Percentiles rank a stretch among this genome's conserved stretches.
Conservation (phyloP, 2,888 invertebrate species). For the Argynnis bischoffii region DNA sequence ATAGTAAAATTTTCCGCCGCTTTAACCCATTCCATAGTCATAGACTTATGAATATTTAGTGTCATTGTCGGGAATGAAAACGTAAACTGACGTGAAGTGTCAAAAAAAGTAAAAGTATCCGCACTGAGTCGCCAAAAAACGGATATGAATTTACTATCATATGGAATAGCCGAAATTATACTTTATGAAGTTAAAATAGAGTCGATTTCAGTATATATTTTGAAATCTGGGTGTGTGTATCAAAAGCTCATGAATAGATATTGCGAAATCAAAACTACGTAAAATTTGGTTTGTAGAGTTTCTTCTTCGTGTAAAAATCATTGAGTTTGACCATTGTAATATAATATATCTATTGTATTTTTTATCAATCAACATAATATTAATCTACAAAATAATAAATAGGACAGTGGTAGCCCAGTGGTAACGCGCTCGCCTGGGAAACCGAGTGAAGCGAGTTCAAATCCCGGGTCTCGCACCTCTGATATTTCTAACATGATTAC, state of each 20-base stretch:
- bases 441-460: too few species aligned
- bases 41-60: constrained; percentile 34
- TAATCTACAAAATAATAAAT: too few species aligned
- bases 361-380: too few species aligned
- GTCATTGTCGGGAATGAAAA: constrained; percentile 34
- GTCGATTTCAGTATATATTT: constrained; percentile 15
- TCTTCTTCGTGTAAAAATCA: constrained; percentile 30
- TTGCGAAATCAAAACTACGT: constrained; percentile 70
- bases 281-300: constrained; percentile 55
- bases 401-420: too few species aligned
- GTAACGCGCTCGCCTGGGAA: too few species aligned
- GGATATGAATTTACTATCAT: constrained; percentile 21
- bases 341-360: too few species aligned
- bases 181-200: constrained; percentile 13
- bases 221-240: constrained; percentile 44
- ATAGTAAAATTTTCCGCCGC: constrained; percentile 22
- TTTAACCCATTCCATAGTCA: constrained; percentile 25
- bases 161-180: constrained; percentile 18
- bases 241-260: constrained; percentile 73
- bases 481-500: too few species aligned
- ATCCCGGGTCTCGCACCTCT: too few species aligned
- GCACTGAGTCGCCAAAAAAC: constrained; percentile 21
- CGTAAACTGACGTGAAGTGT: constrained; percentile 31
- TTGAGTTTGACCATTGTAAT: too few species aligned
- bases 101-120: constrained; percentile 28